A percentile compares a stretch with the other conserved stretches of the same genome.
Evolutionary conservation across 92 coral and sea anemone genomes (phyloP).

Genomic region (Zoanthus gigantus): DNA sequence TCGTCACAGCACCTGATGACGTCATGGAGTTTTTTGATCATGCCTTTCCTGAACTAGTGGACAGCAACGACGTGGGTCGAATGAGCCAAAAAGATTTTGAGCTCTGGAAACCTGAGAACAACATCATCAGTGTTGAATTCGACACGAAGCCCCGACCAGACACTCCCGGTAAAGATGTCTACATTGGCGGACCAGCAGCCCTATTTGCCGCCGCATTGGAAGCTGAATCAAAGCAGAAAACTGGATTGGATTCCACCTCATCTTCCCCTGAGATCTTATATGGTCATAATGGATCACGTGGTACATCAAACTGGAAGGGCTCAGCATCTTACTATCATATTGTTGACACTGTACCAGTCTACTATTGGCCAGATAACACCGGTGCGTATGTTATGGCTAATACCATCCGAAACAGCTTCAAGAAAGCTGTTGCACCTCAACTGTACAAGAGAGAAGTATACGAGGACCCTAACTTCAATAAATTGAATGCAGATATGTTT

Average conservation of each 20-base stretch:
- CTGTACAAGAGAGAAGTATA: not conserved
- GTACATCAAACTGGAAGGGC: slow-evolving; percentile 3
- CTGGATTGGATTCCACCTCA: too few species aligned
- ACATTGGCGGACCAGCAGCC: too few species aligned
- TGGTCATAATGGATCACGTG: slow-evolving; percentile 14
- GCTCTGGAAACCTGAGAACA: too few species aligned
- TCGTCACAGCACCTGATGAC: slow-evolving; percentile 7
- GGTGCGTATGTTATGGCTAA: slow-evolving; percentile 7
- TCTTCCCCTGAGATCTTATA: not conserved
- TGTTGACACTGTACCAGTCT: slow-evolving; percentile 1
- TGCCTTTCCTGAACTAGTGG: not conserved
- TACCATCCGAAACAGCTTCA: not conserved
- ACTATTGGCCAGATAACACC: slow-evolving; percentile 12
- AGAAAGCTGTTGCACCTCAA: not conserved
- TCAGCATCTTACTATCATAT: slow-evolving; percentile 9
- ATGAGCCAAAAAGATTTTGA: too few species aligned
- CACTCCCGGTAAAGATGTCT: too few species aligned
- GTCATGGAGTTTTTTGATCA: not conserved
- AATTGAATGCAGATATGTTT: not conserved
- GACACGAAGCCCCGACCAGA: too few species aligned
- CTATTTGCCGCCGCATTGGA: too few species aligned
- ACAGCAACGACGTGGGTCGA: not conserved
- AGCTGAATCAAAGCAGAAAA: too few species aligned
- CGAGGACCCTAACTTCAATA: slow-evolving; percentile 6
- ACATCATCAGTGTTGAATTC: too few species aligned